Evolutionary conservation across 2,113 vertebrate genomes (phyloP).

Genomic region (Megatriorchis doriae): DNA sequence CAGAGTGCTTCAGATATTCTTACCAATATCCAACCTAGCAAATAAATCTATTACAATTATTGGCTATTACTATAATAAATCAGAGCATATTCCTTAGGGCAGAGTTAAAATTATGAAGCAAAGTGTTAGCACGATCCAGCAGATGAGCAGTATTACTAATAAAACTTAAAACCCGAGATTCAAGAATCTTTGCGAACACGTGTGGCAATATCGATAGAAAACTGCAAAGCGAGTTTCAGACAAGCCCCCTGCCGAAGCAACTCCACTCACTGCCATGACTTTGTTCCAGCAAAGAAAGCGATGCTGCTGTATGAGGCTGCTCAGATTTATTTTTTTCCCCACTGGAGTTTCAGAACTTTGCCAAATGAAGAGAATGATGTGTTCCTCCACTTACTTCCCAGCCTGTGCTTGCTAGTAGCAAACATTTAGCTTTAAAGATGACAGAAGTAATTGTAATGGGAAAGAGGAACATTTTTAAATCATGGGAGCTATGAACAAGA

Average conservation of each 20-base stretch:
- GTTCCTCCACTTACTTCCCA: not conserved
- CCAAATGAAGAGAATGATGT: not conserved
- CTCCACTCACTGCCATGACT: not conserved
- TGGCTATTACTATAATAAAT: not conserved
- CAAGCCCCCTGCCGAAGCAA: not conserved
- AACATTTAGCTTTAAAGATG: not conserved
- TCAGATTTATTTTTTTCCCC: not conserved
- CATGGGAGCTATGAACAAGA: not conserved
- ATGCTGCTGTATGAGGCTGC: not conserved
- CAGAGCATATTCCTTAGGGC: not conserved
- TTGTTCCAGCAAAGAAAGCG: not conserved
- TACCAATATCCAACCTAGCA: not conserved
- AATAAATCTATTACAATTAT: not conserved
- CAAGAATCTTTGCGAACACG: not conserved
- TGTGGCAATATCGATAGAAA: not conserved
- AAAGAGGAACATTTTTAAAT: not conserved
- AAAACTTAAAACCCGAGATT: not conserved
- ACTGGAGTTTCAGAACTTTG: not conserved
- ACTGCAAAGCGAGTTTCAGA: not conserved
- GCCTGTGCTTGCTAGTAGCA: not conserved
- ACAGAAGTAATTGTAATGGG: not conserved
- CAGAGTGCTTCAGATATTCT: not conserved
- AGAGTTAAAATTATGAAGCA: not conserved
- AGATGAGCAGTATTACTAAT: not conserved
- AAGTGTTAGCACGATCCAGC: not conserved